Conservation (phyloP, 2,113 vertebrate genomes). For the Ifrita kowaldi region DNA sequence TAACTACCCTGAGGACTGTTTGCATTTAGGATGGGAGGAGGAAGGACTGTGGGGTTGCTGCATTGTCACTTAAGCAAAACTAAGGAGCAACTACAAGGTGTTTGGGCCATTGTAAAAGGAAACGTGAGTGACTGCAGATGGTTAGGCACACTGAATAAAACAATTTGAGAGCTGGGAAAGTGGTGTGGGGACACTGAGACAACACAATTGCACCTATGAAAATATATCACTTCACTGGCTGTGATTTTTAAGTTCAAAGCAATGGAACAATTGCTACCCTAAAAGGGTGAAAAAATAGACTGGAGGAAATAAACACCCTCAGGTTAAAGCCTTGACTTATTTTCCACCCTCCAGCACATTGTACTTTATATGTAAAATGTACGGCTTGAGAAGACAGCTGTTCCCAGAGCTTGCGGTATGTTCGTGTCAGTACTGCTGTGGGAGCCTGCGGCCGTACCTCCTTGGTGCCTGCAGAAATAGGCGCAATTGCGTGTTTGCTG, state of each 20-base stretch:
- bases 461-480: background rate
- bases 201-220: background rate
- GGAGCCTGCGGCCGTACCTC: background rate
- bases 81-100: slow-evolving; percentile 17
- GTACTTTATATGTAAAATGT: background rate
- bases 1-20: background rate
- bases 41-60: background rate
- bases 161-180: slow-evolving; percentile 7
- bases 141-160: slow-evolving; percentile 12
- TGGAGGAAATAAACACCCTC: background rate
- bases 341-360: background rate
- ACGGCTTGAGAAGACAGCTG: accelerated
- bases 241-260: background rate
- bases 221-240: background rate
- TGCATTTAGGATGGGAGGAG: background rate
- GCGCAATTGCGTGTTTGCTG: background rate
- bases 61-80: slow-evolving; percentile 7
- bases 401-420: background rate
- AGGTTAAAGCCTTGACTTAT: background rate
- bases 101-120: slow-evolving; percentile 3
- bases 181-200: background rate
- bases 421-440: background rate
- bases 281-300: background rate
- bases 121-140: slow-evolving; percentile 15
- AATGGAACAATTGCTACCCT: background rate